These are phyloP conservation scores for Hippocampus barbouri DNA, from an alignment of 2,113 vertebrate species.

Conservation along the genomic window DNA sequence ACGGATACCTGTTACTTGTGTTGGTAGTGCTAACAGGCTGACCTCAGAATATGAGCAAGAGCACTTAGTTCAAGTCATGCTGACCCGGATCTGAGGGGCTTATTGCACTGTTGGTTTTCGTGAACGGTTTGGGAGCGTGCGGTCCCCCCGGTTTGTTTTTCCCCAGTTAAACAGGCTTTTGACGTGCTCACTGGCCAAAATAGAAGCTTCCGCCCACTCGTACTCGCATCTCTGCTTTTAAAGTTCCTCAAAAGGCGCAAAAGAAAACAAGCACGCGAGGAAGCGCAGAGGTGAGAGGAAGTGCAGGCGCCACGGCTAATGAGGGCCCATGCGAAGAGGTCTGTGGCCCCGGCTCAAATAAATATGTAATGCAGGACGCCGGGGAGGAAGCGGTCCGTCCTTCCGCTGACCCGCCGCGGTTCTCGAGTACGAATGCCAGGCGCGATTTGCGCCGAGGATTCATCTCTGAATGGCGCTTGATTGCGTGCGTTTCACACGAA, in stretches of 20 bases:
- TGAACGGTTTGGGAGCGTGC: background rate
- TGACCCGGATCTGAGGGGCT: background rate
- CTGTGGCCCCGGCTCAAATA: constrained; percentile 20
- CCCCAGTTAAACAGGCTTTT: background rate
- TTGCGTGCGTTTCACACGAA: constrained; percentile 44
- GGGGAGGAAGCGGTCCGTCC: constrained; percentile 1
- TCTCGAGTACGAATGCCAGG: constrained; percentile 25
- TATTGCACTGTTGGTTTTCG: background rate
- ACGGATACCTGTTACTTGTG: background rate
- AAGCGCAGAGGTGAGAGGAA: constrained; percentile 31
- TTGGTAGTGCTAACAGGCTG: background rate
- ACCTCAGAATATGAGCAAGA: too few relatives aligned
- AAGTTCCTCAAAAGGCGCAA: background rate
- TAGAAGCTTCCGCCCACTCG: background rate
- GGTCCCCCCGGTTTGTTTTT: background rate
- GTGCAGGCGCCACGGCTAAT: constrained; percentile 15
- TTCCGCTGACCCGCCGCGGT: background rate
- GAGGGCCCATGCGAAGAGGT: background rate
- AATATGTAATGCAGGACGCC: background rate
- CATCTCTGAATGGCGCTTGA: constrained; percentile 54
- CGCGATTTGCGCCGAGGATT: constrained; percentile 16
- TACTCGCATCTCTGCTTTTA: background rate
- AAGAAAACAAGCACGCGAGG: background rate
- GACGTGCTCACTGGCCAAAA: background rate
- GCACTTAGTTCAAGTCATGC: too few relatives aligned